Conservation (phyloP, 2,113 vertebrate genomes). For the Dipodomys ordii region DNA sequence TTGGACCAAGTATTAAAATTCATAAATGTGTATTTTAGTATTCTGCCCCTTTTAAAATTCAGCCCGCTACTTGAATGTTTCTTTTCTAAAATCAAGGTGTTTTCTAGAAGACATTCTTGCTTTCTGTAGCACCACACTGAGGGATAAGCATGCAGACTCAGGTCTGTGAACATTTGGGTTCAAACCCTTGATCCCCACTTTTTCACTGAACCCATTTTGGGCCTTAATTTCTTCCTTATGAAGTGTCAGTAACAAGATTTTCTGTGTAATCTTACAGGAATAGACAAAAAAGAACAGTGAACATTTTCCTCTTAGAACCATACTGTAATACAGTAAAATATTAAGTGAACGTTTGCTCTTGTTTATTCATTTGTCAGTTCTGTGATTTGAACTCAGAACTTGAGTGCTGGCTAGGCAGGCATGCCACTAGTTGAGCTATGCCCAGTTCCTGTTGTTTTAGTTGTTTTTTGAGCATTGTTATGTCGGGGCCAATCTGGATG, state of each 20-base stretch:
- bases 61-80: neutral
- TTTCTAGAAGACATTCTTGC: neutral
- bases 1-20: neutral
- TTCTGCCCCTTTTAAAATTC: neutral
- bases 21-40: neutral
- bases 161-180: neutral
- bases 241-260: neutral
- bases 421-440: no score
- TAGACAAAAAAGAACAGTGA: no score
- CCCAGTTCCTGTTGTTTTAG: no score
- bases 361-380: no score
- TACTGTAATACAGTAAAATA: accelerated
- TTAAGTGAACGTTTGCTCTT: no score
- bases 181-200: neutral
- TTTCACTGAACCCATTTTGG: neutral
- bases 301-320: neutral
- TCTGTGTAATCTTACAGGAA: neutral
- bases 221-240: no score
- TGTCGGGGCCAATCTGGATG: no score
- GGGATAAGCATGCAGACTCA: neutral
- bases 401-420: no score
- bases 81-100: neutral
- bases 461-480: no score
- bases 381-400: no score
- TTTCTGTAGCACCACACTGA: neutral